A percentile compares a stretch with the other conserved stretches of the same genome.
Evolutionary conservation across 2,797 vertebrate species (phyloP).

Genomic region (Cuculus canorus): DNA sequence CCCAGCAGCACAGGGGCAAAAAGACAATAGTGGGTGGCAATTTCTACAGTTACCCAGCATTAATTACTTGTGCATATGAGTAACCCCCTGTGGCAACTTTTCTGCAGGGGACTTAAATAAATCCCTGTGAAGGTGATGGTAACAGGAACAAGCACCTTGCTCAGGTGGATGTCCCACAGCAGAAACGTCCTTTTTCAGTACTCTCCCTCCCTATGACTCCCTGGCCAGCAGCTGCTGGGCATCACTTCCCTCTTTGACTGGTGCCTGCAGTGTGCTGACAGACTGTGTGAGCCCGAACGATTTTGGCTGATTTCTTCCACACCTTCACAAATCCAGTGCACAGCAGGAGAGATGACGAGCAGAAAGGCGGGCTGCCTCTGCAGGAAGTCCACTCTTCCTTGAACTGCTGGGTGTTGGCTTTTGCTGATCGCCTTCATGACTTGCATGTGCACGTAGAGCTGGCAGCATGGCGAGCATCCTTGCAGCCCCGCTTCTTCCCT

Average conservation of each 20-base stretch:
- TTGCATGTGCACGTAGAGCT: neutral
- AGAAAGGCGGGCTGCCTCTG: neutral
- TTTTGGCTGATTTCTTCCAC: neutral
- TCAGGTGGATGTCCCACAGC: neutral
- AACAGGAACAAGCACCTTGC: neutral
- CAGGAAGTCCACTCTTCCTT: neutral
- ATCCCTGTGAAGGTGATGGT: neutral
- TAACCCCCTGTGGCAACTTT: neutral
- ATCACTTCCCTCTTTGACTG: neutral
- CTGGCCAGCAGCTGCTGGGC: neutral
- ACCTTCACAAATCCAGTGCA: neutral
- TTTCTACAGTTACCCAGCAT: neutral
- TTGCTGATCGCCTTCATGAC: neutral
- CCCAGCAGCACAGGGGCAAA: neutral
- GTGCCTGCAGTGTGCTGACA: neutral
- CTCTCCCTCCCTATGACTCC: neutral
- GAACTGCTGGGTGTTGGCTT: neutral
- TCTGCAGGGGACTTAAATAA: neutral
- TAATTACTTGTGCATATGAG: neutral
- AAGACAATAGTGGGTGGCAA: neutral
- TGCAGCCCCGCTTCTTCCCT: neutral
- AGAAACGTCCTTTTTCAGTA: neutral
- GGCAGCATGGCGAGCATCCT: fast-evolving
- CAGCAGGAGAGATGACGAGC: neutral
- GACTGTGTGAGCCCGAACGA: fast-evolving